Evolutionary conservation across 2,888 invertebrate genomes (phyloP).

Genomic region (Carpatolechia fugitivella): DNA sequence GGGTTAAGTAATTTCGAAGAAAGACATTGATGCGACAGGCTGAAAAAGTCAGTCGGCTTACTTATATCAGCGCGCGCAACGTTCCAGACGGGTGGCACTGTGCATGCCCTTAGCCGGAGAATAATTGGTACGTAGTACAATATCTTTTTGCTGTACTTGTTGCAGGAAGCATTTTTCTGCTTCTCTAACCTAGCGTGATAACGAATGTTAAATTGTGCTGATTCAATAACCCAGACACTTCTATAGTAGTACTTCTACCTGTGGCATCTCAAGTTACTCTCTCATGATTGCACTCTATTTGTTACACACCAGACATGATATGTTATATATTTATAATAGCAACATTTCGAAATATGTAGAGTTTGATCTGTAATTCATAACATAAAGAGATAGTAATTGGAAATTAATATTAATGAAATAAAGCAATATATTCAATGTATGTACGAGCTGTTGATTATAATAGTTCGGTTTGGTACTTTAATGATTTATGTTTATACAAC

Average conservation of each 20-base stretch:
- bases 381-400: conserved; percentile 20
- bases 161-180: conserved; percentile 22
- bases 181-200: conserved; percentile 25
- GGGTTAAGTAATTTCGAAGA: too few species aligned
- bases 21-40: too few species aligned
- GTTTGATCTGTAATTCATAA: conserved; percentile 7
- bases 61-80: too few species aligned
- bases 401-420: conserved; percentile 39
- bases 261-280: conserved; percentile 17
- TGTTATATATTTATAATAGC: not conserved
- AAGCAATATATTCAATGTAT: conserved; percentile 54
- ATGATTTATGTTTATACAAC: conserved; percentile 40
- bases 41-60: too few species aligned
- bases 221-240: conserved; percentile 18
- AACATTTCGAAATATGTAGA: not conserved
- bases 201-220: conserved; percentile 19
- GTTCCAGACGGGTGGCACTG: too few species aligned
- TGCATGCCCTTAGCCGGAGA: not conserved
- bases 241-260: conserved; percentile 4
- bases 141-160: conserved; percentile 8
- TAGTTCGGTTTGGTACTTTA: conserved; percentile 42
- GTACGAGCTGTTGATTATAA: conserved; percentile 47
- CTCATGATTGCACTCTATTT: conserved; percentile 19
- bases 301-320: not conserved
- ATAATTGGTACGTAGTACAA: conserved; percentile 1